phyloP scores from a whole-genome alignment of 2,113 vertebrate genomes.

The Trematomus loennbergii region DNA sequence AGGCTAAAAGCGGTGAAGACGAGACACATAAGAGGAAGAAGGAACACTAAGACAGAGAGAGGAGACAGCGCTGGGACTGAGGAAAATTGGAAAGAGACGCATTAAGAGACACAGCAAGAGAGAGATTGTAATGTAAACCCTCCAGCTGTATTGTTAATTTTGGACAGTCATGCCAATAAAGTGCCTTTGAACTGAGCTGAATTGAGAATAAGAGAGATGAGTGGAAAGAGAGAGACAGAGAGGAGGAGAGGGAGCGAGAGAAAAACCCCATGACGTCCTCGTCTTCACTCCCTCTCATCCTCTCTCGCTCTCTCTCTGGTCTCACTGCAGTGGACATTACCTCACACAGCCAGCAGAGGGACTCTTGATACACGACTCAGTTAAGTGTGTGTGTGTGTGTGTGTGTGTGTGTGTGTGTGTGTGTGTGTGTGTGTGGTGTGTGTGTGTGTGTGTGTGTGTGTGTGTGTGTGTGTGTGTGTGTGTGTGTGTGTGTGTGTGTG shows the following conservation, averaged over 20 bases:
- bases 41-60: conserved; percentile 31
- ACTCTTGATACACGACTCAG: conserved; percentile 53
- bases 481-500: too few species aligned
- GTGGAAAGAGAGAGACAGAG: conserved; percentile 18
- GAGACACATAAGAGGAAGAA: conserved; percentile 29
- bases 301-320: conserved; percentile 20
- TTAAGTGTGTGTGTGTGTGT: not conserved
- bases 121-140: conserved; percentile 68
- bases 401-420: conserved; percentile 1
- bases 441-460: too few species aligned
- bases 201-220: conserved; percentile 47
- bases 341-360: conserved; percentile 66
- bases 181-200: conserved; percentile 75
- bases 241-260: conserved; percentile 7
- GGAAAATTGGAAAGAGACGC: conserved; percentile 38
- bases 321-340: conserved; percentile 69
- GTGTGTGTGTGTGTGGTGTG: too few species aligned
- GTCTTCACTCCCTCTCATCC: not conserved
- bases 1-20: conserved; percentile 19
- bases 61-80: conserved; percentile 26
- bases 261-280: conserved; percentile 51
- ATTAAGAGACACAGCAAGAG: conserved; percentile 30
- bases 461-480: too few species aligned
- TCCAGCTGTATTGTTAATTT: conserved; percentile 75
- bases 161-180: conserved; percentile 78